Evolutionary conservation across 2,888 invertebrate species (phyloP).

Genomic region (Lottia gigantea): DNA sequence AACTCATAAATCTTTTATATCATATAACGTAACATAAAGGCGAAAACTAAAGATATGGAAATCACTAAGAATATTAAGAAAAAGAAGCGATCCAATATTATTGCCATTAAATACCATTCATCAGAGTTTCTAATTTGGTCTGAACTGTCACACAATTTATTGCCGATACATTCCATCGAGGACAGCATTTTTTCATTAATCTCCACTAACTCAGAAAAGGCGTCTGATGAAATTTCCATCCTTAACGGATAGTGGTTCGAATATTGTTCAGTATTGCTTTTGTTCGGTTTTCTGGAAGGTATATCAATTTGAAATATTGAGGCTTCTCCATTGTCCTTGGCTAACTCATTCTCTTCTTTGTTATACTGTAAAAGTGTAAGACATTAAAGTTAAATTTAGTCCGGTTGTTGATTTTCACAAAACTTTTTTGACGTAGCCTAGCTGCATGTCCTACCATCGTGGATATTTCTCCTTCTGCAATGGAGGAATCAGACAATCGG

Average conservation of each 20-base stretch:
- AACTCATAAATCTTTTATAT: no score
- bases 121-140: slow-evolving; percentile 8
- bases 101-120: slow-evolving; percentile 33
- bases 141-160: background rate
- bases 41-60: background rate
- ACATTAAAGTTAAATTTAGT: no score
- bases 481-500: no score
- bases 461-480: no score
- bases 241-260: background rate
- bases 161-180: background rate
- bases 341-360: no score
- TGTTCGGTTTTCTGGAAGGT: background rate
- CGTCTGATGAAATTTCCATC: background rate
- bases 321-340: background rate
- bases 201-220: background rate
- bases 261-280: background rate
- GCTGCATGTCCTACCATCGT: no score
- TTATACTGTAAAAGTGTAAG: no score
- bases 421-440: no score
- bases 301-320: slow-evolving; percentile 5
- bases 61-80: slow-evolving; percentile 23
- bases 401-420: no score
- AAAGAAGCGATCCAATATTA: slow-evolving; percentile 33
- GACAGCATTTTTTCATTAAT: background rate
- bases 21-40: background rate